Evolutionary conservation across 2,797 vertebrate species (phyloP), one percentile per base, ranked within the genome.

Genomic region (Xenops minutus): DNA sequence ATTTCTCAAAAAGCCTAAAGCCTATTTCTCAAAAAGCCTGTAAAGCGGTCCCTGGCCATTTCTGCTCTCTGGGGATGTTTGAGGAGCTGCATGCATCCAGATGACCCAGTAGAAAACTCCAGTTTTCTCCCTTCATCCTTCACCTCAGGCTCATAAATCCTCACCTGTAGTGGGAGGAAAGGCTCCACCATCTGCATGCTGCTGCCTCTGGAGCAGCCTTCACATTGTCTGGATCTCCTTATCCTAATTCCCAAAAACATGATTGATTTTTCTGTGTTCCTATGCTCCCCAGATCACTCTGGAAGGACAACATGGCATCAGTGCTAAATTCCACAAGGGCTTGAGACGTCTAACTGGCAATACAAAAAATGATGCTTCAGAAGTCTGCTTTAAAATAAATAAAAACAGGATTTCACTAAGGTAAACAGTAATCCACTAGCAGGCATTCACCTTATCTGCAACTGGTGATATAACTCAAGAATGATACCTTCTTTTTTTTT

Each of bases 41-140:
- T 22, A 64, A 69, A 13, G 36, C 1, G 1, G 16, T 46, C 36
- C 7, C 5, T 0, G 2, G 34, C 1, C 10, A 41, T 26, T 80
- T 84, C 32, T 48, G 12, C 54, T 73, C 22, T 29, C 30, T 43
- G 24, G 11, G 16, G 5, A 3, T 69, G 30, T 71, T 54, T 1
- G 3, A 84, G 32, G 34, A 56, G 6, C 7, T 90, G 23, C 34
- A 39, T 3, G 1, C 1, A 5, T 2, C 32, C 48, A 30, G 16
- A 6, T 10, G 14, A 5, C 14, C 19, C 19, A 23, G 22, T 8
- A 22, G 36, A 43, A 48, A 69, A 30, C 12, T 67, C 6, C 14
- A 23, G 3, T 16, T 80, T 61, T 59, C 7, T 20, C 10, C 26
- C 27, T 74, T 67, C 34, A 8, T 80, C 12, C 8, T 71, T 5